A percentile compares a stretch with the other conserved stretches of the same genome.
phyloP scores from a whole-genome alignment of 2,888 invertebrate species.

The Ochlodes sylvanus region DNA sequence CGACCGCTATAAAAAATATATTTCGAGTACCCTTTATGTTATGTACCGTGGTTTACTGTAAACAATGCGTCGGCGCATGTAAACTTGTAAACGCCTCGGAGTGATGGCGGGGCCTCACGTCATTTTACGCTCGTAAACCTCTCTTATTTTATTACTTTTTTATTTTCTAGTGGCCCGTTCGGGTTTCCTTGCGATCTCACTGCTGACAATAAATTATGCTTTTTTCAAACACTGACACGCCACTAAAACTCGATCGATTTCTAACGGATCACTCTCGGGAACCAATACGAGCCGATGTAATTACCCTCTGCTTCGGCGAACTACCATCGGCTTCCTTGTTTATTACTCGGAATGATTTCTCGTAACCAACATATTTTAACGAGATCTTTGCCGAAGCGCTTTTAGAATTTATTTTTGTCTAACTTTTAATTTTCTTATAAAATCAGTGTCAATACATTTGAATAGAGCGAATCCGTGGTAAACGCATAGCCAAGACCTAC shows the following conservation, averaged over 20 bases:
- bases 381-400: slow-evolving; percentile 48
- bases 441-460: neutral
- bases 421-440: slow-evolving; percentile 30
- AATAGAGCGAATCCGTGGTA: slow-evolving; percentile 40
- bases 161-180: slow-evolving; percentile 81
- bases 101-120: slow-evolving; percentile 72
- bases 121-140: slow-evolving; percentile 84
- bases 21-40: slow-evolving; percentile 71
- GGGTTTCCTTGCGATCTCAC: slow-evolving; percentile 79
- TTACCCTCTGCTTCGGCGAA: slow-evolving; percentile 78
- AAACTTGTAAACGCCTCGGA: slow-evolving; percentile 69
- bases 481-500: slow-evolving; percentile 64
- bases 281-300: slow-evolving; percentile 79
- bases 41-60: slow-evolving; percentile 49
- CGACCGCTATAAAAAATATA: slow-evolving; percentile 77
- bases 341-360: slow-evolving; percentile 77
- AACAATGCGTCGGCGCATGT: slow-evolving; percentile 58
- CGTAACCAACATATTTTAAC: slow-evolving; percentile 53
- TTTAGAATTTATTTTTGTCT: slow-evolving; percentile 27
- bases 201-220: slow-evolving; percentile 83
- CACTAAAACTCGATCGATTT: slow-evolving; percentile 84
- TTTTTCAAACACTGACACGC: slow-evolving; percentile 84
- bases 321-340: slow-evolving; percentile 78
- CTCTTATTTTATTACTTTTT: slow-evolving; percentile 82
- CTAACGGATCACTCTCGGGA: slow-evolving; percentile 82